Evolutionary conservation across 2,888 invertebrate species (phyloP).

Genomic region (Celastrina argiolus): DNA sequence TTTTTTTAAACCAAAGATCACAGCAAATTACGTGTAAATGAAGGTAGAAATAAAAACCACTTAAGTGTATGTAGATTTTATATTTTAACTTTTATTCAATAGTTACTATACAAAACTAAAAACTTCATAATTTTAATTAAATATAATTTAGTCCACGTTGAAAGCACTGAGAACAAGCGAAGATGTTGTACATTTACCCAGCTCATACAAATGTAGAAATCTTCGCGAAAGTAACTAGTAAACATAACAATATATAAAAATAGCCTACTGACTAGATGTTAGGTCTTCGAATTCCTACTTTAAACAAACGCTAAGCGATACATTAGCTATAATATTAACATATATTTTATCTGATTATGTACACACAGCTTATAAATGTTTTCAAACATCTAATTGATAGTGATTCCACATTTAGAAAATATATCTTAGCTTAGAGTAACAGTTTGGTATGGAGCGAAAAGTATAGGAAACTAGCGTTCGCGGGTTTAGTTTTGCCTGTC

Average conservation of each 20-base stretch:
- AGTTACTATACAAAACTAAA: constrained; percentile 62
- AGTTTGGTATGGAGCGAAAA: constrained; percentile 51
- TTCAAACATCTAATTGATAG: constrained; percentile 61
- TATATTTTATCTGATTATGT: constrained; percentile 60
- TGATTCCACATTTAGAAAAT: constrained; percentile 45
- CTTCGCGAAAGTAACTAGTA: constrained; percentile 45
- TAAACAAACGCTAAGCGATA: constrained; percentile 24
- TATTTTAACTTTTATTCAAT: constrained; percentile 72
- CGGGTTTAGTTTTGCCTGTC: constrained; percentile 60
- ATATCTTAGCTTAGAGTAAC: constrained; percentile 41
- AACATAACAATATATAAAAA: constrained; percentile 30
- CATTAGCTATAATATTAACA: constrained; percentile 44
- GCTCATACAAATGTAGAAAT: constrained; percentile 69
- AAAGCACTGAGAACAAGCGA: constrained; percentile 41
- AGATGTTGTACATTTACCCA: constrained; percentile 71
- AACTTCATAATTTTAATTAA: constrained; percentile 21
- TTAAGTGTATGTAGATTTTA: constrained; percentile 58
- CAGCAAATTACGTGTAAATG: neutral
- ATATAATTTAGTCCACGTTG: constrained; percentile 19
- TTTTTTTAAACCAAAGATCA: too few species aligned
- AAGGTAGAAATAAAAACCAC: constrained; percentile 29
- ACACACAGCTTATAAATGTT: constrained; percentile 62
- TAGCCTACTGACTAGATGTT: constrained; percentile 9
- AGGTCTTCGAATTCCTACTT: constrained; percentile 29
- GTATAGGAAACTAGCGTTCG: constrained; percentile 41